Conservation (phyloP, 2,113 vertebrate genomes). For the Ictalurus punctatus region DNA sequence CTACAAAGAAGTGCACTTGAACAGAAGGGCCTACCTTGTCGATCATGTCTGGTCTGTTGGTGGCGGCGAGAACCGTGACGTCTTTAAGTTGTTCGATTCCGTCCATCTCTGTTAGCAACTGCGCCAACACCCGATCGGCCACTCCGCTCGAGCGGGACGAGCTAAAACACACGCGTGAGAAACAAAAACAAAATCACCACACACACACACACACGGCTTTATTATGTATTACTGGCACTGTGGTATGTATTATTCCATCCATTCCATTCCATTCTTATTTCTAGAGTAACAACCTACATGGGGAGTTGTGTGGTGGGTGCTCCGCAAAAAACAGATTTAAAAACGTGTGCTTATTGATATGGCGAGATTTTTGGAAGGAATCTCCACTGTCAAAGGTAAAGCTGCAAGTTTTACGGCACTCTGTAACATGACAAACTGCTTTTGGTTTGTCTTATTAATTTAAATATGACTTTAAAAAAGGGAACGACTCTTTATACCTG, state of each 20-base stretch:
- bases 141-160: constrained; percentile 83
- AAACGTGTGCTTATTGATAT: neutral
- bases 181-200: neutral
- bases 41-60: constrained; percentile 95
- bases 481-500: neutral
- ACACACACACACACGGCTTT: neutral
- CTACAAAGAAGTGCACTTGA: neutral
- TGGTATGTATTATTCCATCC: neutral
- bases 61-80: constrained; percentile 93
- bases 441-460: too few species aligned
- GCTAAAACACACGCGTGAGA: constrained; percentile 62
- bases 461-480: neutral
- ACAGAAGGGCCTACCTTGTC: constrained; percentile 85
- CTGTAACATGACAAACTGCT: too few species aligned
- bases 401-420: too few species aligned
- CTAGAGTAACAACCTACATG: too few species aligned
- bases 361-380: neutral
- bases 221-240: neutral
- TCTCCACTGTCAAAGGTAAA: neutral
- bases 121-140: constrained; percentile 91
- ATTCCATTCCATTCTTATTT: too few species aligned
- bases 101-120: constrained; percentile 97
- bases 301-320: too few species aligned
- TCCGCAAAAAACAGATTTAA: neutral
- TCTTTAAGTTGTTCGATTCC: constrained; percentile 91